Evolutionary conservation across 2,797 vertebrate species (phyloP), one percentile per base, ranked within the genome.

Genomic region (Hemibagrus guttatus): DNA sequence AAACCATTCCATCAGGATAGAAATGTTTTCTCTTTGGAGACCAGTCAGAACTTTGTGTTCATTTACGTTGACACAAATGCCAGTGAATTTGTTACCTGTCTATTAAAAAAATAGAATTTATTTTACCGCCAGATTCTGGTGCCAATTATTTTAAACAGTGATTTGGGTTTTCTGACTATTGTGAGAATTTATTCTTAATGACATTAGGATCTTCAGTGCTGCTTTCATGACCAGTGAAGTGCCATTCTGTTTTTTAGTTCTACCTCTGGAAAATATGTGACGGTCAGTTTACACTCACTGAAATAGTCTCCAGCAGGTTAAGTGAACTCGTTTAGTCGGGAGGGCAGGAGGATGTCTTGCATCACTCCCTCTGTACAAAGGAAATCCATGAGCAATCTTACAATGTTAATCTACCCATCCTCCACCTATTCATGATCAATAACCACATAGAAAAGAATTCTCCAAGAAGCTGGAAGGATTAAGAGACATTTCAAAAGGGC

Each of bases 381-480:
- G 89, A 93, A 93, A 92, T 92, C 91, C 92, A 92, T 81, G 88
- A 89, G 89, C 92, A 93, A 94, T 94, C 90, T 61, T 89, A 54
- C 85, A n/a, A 81, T 17, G 85, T 92, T 92, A 92, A 93, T 95
- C 92, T 92, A 89, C 83, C 90, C 91, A 91, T 91, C 91, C 92
- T 92, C 92, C 92, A 92, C 92, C 92, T 93, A 91, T 93, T 93
- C 93, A 94, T 93, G 94, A 95, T 95, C 94, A 95, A 94, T 94
- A 94, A 93, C 90, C 90, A 94, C 94, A 89, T 92, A 91, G 93
- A 93, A 91, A 94, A 94, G 91, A 94, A 92, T 89, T 92, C 93
- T 91, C 87, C 91, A 89, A 92, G 86, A 83, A 89, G 89, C 91
- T 72, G 85, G 91, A 92, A 92, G 94, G 95, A 95, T 95, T 95